Conservation (phyloP, 2,888 invertebrate species). For the Netelia melanura region DNA sequence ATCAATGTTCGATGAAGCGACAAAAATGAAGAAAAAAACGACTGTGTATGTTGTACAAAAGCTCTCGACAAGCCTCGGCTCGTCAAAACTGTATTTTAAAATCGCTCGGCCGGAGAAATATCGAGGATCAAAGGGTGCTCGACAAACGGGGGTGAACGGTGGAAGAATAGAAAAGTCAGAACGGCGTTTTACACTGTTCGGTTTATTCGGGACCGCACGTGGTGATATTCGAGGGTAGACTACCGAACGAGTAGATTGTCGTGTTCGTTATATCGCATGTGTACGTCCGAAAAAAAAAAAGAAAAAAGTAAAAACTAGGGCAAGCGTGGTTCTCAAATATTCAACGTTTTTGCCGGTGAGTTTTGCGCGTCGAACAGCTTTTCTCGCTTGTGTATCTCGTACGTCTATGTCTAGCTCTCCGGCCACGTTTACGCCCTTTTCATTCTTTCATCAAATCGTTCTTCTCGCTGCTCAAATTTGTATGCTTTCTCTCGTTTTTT, state of each 20-base stretch:
- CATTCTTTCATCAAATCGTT: conserved; percentile 9
- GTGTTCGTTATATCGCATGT: no score
- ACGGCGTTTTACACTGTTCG: not conserved
- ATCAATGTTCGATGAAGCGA: no score
- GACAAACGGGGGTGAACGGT: not conserved
- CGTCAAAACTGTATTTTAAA: not conserved
- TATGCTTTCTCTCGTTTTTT: conserved; percentile 5
- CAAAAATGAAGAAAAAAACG: no score
- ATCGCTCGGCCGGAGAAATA: conserved; percentile 2
- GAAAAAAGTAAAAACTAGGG: conserved; percentile 32
- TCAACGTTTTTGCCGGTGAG: conserved; percentile 3
- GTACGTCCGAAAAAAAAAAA: not conserved
- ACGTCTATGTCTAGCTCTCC: not conserved
- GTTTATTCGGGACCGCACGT: not conserved
- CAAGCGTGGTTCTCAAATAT: conserved; percentile 4
- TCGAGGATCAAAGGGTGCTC: conserved; percentile 11
- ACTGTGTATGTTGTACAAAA: not conserved
- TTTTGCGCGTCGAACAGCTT: conserved; percentile 33
- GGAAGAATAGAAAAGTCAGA: not conserved
- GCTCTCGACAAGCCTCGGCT: not conserved
- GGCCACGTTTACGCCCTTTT: not conserved
- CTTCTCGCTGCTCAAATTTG: conserved; percentile 4
- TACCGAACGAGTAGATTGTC: not conserved
- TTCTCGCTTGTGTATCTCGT: not conserved
- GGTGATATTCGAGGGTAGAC: not conserved